These are phyloP conservation scores for Neocloeon triangulifer DNA, from an alignment of 1,140 invertebrate genomes.

Conservation along the genomic window DNA sequence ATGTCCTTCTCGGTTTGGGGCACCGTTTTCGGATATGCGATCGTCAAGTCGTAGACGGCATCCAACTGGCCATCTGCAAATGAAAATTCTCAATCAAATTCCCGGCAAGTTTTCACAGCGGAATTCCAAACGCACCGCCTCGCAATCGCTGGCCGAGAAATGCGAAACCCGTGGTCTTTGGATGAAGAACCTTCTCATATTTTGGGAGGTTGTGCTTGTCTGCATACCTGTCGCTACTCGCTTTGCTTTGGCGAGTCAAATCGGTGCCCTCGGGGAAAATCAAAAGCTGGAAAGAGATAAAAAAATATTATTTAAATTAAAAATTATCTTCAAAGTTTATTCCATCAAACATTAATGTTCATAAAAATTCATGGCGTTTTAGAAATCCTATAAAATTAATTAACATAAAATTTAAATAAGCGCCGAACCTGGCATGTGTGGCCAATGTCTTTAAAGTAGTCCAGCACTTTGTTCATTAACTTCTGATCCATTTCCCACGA, in stretches of 20 bases:
- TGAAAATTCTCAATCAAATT: slow-evolving; percentile 4
- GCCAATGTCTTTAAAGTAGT: slow-evolving; percentile 43
- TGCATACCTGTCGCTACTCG: slow-evolving; percentile 50
- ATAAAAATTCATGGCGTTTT: too few relatives aligned
- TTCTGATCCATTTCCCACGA: slow-evolving; percentile 53
- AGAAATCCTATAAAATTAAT: too few relatives aligned
- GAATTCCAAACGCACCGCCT: slow-evolving; percentile 13
- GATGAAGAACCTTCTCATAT: slow-evolving; percentile 59
- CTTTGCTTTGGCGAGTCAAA: slow-evolving; percentile 43
- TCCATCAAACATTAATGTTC: too few relatives aligned
- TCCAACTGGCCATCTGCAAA: slow-evolving; percentile 29
- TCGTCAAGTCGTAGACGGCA: slow-evolving; percentile 56
- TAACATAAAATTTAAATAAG: too few relatives aligned
- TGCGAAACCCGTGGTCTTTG: slow-evolving; percentile 63
- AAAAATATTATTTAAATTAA: slow-evolving; percentile 1
- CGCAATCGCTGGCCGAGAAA: slow-evolving; percentile 42
- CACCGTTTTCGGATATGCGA: slow-evolving; percentile 44
- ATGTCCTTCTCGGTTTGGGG: slow-evolving; percentile 42
- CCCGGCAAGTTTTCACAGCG: too few relatives aligned
- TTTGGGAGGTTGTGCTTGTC: slow-evolving; percentile 34
- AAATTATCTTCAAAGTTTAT: background rate
- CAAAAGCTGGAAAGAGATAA: slow-evolving; percentile 33
- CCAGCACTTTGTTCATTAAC: slow-evolving; percentile 37
- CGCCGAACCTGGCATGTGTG: slow-evolving; percentile 25
- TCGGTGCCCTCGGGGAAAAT: slow-evolving; percentile 82